A percentile compares a stretch with the other conserved stretches of the same genome.
Evolutionary conservation across 1,140 invertebrate species (phyloP).

Genomic region (Caenorhabditis tropicalis): DNA sequence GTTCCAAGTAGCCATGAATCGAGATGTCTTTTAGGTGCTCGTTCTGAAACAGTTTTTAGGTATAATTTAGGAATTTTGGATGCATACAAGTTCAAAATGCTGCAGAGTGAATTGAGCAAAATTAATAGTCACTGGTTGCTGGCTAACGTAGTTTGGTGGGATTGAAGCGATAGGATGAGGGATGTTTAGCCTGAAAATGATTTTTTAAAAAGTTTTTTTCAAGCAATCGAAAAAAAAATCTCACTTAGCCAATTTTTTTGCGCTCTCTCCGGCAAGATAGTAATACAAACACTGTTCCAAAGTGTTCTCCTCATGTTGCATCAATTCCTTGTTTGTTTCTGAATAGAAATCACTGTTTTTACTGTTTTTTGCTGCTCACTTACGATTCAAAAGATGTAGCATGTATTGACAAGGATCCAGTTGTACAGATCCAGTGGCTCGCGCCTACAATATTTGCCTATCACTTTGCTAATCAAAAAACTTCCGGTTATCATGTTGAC

Average conservation of each 20-base stretch:
- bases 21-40: slow-evolving; percentile 70
- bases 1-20: slow-evolving; percentile 68
- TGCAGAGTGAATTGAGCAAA: slow-evolving; percentile 38
- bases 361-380: slow-evolving; percentile 46
- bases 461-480: not conserved
- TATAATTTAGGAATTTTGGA: not conserved
- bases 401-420: slow-evolving; percentile 66
- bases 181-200: slow-evolving; percentile 57
- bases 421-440: slow-evolving; percentile 51
- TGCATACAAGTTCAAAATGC: slow-evolving; percentile 67
- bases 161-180: slow-evolving; percentile 68
- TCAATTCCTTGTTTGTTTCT: slow-evolving; percentile 62
- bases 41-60: no score
- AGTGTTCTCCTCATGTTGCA: slow-evolving; percentile 67
- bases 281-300: slow-evolving; percentile 71
- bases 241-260: slow-evolving; percentile 55
- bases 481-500: slow-evolving; percentile 35
- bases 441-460: slow-evolving; percentile 48
- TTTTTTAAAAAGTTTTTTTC: not conserved
- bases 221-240: no score
- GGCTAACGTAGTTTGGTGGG: slow-evolving; percentile 62
- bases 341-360: not conserved
- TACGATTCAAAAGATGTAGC: slow-evolving; percentile 61
- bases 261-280: slow-evolving; percentile 67
- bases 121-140: slow-evolving; percentile 40